A percentile compares a stretch with the other conserved stretches of the same genome.
Conservation (phyloP, 2,888 invertebrate genomes). For the Opisthograptis luteolata region DNA sequence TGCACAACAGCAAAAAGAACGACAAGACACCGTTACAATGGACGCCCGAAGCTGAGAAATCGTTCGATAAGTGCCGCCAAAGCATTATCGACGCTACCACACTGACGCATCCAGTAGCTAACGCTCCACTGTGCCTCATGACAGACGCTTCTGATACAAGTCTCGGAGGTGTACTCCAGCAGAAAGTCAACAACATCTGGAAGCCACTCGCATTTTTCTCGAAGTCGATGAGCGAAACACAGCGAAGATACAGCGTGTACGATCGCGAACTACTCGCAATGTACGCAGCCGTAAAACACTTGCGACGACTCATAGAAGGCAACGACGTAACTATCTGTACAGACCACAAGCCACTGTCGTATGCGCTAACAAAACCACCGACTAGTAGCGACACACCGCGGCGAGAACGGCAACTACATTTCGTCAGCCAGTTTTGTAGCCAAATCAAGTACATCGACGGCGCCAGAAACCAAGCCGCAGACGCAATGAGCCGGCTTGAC, state of each 20-base stretch:
- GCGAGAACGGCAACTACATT: constrained; percentile 16
- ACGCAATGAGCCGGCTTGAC: constrained; percentile 50
- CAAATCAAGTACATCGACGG: constrained; percentile 33
- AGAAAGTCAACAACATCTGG: constrained; percentile 28
- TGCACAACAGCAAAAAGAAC: constrained; percentile 40
- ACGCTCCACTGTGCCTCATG: constrained; percentile 27
- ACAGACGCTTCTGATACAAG: constrained; percentile 57
- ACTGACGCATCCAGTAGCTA: constrained; percentile 28
- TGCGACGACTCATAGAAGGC: constrained; percentile 22
- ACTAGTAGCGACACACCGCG: constrained; percentile 13
- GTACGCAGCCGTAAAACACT: constrained; percentile 19
- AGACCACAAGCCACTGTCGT: constrained; percentile 23
- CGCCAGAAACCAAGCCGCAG: constrained; percentile 51
- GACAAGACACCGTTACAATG: constrained; percentile 41
- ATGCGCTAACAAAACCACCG: constrained; percentile 9
- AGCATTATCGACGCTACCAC: too few relatives aligned
- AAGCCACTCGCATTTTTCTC: constrained; percentile 26
- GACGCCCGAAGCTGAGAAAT: constrained; percentile 27
- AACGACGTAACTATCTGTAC: constrained; percentile 17
- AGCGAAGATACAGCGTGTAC: constrained; percentile 19
- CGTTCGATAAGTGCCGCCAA: too few relatives aligned
- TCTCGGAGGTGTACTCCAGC: constrained; percentile 56
- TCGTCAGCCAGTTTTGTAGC: constrained; percentile 24
- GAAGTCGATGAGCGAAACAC: constrained; percentile 13
- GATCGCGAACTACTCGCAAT: not conserved